Evolutionary conservation across 2,888 invertebrate species (phyloP).

Genomic region (Amphimallon solstitiale): DNA sequence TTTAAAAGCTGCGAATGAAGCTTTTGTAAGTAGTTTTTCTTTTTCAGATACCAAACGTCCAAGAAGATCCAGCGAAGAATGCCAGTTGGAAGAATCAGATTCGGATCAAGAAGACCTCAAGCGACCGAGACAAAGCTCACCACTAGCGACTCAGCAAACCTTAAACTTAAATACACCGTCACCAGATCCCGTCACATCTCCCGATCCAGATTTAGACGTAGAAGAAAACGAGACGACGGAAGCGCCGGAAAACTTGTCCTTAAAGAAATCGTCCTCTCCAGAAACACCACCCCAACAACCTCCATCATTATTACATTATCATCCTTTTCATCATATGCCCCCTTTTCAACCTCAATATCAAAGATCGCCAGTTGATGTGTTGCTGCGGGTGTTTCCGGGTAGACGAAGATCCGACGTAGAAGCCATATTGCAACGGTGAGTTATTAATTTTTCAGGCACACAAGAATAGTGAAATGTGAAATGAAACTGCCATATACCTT

Average conservation of each 20-base stretch:
- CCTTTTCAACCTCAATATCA: conserved; percentile 60
- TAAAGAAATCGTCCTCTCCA: conserved; percentile 72
- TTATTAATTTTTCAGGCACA: no score
- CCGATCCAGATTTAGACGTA: conserved; percentile 66
- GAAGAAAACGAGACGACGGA: conserved; percentile 66
- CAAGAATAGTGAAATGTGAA: no score
- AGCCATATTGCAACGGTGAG: conserved; percentile 76
- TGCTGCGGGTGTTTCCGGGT: conserved; percentile 89
- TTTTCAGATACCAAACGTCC: conserved; percentile 60
- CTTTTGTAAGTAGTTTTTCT: not conserved
- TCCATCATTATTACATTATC: conserved; percentile 50
- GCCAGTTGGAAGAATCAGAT: conserved; percentile 64
- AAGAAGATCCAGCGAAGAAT: conserved; percentile 63
- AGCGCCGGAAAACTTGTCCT: conserved; percentile 82
- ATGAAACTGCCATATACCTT: no score
- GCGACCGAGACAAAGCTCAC: conserved; percentile 58
- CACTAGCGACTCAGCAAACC: conserved; percentile 57
- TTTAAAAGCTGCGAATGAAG: no score
- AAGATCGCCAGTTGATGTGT: conserved; percentile 86
- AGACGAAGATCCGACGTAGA: conserved; percentile 89
- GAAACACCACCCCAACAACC: conserved; percentile 50
- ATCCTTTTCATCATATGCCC: conserved; percentile 49
- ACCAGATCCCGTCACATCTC: conserved; percentile 54
- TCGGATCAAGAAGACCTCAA: conserved; percentile 61
- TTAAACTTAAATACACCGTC: conserved; percentile 58